Evolutionary conservation across 2,797 vertebrate species (phyloP).

Genomic region (Taeniopygia guttata): DNA sequence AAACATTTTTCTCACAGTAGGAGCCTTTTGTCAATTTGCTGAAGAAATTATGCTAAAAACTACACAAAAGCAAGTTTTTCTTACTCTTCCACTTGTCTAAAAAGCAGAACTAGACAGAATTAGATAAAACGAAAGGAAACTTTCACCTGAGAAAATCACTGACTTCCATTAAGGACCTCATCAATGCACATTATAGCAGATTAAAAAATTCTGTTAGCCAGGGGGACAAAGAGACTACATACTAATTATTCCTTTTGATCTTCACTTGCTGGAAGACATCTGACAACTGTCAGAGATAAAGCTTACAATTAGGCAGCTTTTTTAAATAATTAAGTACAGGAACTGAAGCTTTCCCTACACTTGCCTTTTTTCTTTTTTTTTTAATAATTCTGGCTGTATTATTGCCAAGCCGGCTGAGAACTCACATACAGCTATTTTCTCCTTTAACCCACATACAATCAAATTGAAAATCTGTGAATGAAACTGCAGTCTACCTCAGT

Average conservation of each 20-base stretch:
- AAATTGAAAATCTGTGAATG: not conserved
- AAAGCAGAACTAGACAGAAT: conserved; percentile 37
- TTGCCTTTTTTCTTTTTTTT: not conserved
- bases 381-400: not conserved
- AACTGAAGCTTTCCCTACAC: not conserved
- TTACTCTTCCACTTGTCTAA: conserved; percentile 17
- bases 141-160: conserved; percentile 55
- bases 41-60: conserved; percentile 45
- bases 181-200: conserved; percentile 39
- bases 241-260: conserved; percentile 65
- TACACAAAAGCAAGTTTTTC: conserved; percentile 41
- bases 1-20: conserved; percentile 44
- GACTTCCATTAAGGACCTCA: conserved; percentile 25
- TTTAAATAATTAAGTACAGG: conserved; percentile 53
- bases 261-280: conserved; percentile 52
- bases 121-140: conserved; percentile 43
- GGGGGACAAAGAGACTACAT: conserved; percentile 38
- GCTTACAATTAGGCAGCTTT: conserved; percentile 46
- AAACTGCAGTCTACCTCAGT: not conserved
- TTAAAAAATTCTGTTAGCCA: conserved; percentile 35
- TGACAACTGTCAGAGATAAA: conserved; percentile 62
- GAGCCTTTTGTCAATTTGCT: conserved; percentile 40
- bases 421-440: not conserved
- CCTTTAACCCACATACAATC: not conserved
- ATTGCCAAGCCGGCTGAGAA: not conserved